A percentile compares a stretch with the other conserved stretches of the same genome.
These are phyloP conservation scores for Ornithoptera alexandrae DNA, from an alignment of 2,888 invertebrate species.

Conservation along the genomic window DNA sequence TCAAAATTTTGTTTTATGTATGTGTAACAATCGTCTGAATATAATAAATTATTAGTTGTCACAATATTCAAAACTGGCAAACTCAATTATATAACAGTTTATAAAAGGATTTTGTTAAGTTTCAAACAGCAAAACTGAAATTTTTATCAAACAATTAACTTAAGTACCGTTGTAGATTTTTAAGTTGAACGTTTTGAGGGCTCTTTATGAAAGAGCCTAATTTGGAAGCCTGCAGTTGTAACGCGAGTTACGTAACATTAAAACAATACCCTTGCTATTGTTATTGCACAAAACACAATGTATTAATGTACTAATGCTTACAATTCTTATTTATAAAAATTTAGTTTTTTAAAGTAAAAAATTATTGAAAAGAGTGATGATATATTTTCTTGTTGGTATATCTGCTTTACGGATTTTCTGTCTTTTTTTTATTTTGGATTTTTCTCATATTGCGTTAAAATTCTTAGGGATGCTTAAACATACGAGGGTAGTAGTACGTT, in stretches of 20 bases:
- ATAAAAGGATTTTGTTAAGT: not conserved
- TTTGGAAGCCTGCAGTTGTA: slow-evolving; percentile 6
- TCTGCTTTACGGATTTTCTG: no score
- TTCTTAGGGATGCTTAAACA: no score
- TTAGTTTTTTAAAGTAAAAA: not conserved
- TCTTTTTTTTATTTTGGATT: no score
- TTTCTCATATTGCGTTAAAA: no score
- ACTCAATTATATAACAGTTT: not conserved
- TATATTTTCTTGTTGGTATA: not conserved
- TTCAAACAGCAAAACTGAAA: not conserved
- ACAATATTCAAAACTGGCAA: no score
- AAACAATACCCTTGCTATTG: not conserved
- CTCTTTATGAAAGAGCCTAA: slow-evolving; percentile 9
- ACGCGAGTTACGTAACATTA: slow-evolving; percentile 4
- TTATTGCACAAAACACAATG: not conserved
- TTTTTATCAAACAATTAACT: not conserved
- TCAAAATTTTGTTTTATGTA: no score
- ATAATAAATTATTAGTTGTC: not conserved
- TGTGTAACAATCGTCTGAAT: not conserved
- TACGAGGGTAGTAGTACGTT: no score
- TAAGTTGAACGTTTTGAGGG: slow-evolving; percentile 8
- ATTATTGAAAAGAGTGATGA: not conserved
- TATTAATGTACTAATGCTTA: not conserved
- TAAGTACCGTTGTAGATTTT: slow-evolving; percentile 6
- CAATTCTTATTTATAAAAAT: not conserved